Conservation (phyloP, 1,140 invertebrate species). For the Bombus turneri region DNA sequence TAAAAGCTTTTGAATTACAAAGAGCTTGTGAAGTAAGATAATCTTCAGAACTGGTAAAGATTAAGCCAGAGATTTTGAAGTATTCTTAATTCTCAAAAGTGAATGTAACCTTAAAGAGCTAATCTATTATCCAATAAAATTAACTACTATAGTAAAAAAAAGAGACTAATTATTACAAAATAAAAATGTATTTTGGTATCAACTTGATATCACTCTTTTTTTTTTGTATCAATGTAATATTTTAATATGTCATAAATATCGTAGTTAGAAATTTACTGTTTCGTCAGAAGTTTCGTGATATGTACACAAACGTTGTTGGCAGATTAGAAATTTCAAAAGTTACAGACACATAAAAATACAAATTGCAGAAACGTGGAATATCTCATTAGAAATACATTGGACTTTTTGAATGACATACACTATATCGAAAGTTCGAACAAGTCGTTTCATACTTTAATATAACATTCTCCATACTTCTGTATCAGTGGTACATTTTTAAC, state of each 20-base stretch:
- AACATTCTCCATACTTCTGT: constrained; percentile 6
- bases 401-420: neutral
- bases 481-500: constrained; percentile 24
- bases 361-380: neutral
- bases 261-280: neutral
- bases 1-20: neutral
- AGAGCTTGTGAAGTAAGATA: neutral
- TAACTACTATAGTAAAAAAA: neutral
- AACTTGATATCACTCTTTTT: neutral
- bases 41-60: neutral
- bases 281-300: neutral
- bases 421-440: neutral
- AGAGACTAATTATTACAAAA: neutral
- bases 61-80: neutral
- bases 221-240: neutral
- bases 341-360: neutral
- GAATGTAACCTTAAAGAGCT: too few relatives aligned
- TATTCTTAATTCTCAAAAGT: neutral
- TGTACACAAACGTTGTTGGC: neutral
- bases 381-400: neutral
- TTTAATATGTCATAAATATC: neutral
- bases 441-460: constrained; percentile 10
- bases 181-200: neutral
- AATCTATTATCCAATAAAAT: neutral
- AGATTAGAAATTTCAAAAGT: neutral